Evolutionary conservation across 1,140 invertebrate genomes (phyloP).

Genomic region (Drosophila orena): DNA sequence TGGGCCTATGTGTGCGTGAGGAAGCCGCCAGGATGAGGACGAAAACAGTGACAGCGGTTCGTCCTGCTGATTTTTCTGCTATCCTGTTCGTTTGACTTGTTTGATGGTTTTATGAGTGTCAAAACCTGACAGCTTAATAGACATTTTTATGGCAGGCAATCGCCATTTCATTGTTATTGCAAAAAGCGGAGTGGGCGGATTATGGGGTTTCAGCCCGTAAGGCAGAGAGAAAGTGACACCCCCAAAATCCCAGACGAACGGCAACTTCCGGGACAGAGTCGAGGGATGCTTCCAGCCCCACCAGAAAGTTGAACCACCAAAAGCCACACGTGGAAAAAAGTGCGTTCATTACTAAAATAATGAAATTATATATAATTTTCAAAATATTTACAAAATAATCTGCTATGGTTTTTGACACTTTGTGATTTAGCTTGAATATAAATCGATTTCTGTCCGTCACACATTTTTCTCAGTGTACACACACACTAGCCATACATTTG

Average conservation of each 20-base stretch:
- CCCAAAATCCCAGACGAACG: not conserved
- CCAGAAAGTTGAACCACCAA: constrained; percentile 7
- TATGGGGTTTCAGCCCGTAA: constrained; percentile 8
- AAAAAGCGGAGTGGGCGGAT: constrained; percentile 5
- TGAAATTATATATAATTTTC: not conserved
- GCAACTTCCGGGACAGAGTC: constrained; percentile 25
- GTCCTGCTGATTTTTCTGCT: constrained; percentile 56
- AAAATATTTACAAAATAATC: not conserved
- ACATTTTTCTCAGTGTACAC: constrained; percentile 8
- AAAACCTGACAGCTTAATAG: constrained; percentile 77
- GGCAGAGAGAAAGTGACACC: constrained; percentile 2
- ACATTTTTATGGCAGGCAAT: constrained; percentile 66
- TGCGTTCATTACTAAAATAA: not conserved
- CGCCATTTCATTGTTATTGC: constrained; percentile 63
- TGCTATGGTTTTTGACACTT: no score
- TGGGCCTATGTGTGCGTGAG: constrained; percentile 19
- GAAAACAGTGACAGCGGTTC: constrained; percentile 63
- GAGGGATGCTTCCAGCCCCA: constrained; percentile 51
- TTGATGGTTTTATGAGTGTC: constrained; percentile 83
- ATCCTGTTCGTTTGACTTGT: constrained; percentile 79
- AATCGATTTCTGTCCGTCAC: not conserved
- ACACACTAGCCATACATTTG: not conserved
- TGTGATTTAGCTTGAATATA: not conserved
- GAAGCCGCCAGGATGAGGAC: constrained; percentile 54
- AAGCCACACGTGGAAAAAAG: not conserved